These are phyloP conservation scores for Tetramorium bicarinatum DNA, from an alignment of 2,888 invertebrate genomes.

Conservation along the genomic window DNA sequence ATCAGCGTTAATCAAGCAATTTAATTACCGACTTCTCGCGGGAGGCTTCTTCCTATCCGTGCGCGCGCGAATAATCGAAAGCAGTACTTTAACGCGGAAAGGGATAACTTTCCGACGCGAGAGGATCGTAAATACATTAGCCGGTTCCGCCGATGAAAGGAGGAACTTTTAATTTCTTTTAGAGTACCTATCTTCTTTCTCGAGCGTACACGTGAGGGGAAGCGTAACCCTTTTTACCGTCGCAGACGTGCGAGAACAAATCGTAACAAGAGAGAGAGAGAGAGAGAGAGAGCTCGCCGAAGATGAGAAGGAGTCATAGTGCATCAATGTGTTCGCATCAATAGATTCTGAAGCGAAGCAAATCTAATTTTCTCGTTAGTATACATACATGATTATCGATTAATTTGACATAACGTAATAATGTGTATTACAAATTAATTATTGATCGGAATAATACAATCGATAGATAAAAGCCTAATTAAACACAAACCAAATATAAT, in stretches of 20 bases:
- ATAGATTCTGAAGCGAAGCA: background rate
- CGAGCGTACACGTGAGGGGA: slow-evolving; percentile 35
- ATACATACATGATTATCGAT: background rate
- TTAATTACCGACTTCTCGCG: slow-evolving; percentile 64
- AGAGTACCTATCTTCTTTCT: slow-evolving; percentile 44
- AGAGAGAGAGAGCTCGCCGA: background rate
- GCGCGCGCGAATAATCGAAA: slow-evolving; percentile 53
- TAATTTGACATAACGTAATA: background rate
- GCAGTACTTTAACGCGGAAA: slow-evolving; percentile 52
- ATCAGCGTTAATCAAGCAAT: slow-evolving; percentile 66
- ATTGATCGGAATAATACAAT: slow-evolving; percentile 9
- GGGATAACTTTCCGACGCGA: slow-evolving; percentile 50
- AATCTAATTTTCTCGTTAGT: slow-evolving; percentile 19
- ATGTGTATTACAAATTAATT: slow-evolving; percentile 4
- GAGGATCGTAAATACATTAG: slow-evolving; percentile 62
- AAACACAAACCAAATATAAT: background rate
- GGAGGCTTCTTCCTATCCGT: slow-evolving; percentile 29
- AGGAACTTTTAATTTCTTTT: slow-evolving; percentile 63
- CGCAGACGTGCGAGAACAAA: slow-evolving; percentile 33
- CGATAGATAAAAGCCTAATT: background rate
- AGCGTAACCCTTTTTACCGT: slow-evolving; percentile 33
- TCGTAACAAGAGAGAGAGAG: slow-evolving; percentile 5
- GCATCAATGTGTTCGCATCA: background rate
- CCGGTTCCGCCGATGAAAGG: slow-evolving; percentile 46
- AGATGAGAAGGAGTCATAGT: slow-evolving; percentile 20